Base-by-base conservation (phyloP, 1,140 invertebrate genomes). In the Antheraea pernyi region DNA sequence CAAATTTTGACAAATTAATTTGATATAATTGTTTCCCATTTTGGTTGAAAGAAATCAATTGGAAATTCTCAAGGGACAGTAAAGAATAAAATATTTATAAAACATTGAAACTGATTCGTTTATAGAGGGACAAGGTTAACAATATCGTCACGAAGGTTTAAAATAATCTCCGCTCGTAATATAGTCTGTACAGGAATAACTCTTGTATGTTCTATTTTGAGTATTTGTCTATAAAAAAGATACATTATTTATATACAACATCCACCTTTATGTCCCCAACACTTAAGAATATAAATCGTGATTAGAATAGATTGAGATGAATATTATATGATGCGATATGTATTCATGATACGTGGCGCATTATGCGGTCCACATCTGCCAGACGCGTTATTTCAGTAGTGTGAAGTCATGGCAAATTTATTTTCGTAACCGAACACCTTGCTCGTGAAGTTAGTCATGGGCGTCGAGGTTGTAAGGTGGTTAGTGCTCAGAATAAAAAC, bases 141-240 rank as follows among this genome's bases (percentile, higher is more conserved):
- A 83, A 81, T 83, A 82, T 68, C 86, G 89, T 91, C 89, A 89
- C 89, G 85, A 89, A 85, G 86, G 85, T 84, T 84, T 70, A 75
- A 82, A 84, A 88, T 88, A 88, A 86, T 83, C 79, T 76, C 66
- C 69, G 71, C 78, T 65, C 73, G 73, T 73, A 79, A 75, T 84
- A 73, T 76, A 79, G 73, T 80, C 76, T 67, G 53, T 73, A 79
- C 80, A 77, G 67, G 76, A 85, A 85, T 84, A 85, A 69, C 74
- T 79, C 77, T 69, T 4, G 63, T 65, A 62, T 16, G 64, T 65
- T 46, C 65, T 74, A 79, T 78, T 79, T 78, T 77, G 78, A 42
- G 42, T 18, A 30, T 0, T 66, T n/a, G 30, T 16, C 19, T 59
- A 22, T 7, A 42, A 59, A 59, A 59, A 67, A 59, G 18, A 30